These are phyloP conservation scores for Mnemiopsis leidyi DNA, from an alignment of 37 sponge, comb jelly and placozoan species.

Conservation along the genomic window DNA sequence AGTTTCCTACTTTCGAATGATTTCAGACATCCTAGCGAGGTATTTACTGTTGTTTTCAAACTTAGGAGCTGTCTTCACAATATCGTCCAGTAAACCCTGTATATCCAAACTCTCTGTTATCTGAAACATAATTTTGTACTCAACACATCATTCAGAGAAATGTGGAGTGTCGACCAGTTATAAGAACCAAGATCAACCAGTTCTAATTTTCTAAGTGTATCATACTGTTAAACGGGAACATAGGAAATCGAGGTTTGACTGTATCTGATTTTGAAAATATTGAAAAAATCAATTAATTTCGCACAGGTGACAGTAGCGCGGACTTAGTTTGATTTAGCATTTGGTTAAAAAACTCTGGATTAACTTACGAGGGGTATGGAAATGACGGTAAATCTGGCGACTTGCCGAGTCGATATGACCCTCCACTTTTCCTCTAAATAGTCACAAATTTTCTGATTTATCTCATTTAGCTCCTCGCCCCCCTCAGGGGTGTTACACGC, in stretches of 20 bases:
- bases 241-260: too few species aligned
- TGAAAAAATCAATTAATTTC: too few species aligned
- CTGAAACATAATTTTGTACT: slow-evolving; percentile 20
- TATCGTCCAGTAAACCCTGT: not conserved
- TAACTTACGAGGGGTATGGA: not conserved
- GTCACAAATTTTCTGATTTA: not conserved
- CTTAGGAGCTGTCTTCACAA: slow-evolving; percentile 9
- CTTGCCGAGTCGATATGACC: not conserved
- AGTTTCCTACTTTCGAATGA: slow-evolving; percentile 22
- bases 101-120: not conserved
- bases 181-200: too few species aligned
- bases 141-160: too few species aligned
- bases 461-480: slow-evolving; percentile 19
- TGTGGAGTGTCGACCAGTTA: too few species aligned
- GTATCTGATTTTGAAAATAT: too few species aligned
- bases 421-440: not conserved
- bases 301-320: too few species aligned
- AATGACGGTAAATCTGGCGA: not conserved
- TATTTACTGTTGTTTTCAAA: slow-evolving; percentile 63
- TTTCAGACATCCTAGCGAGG: slow-evolving; percentile 7
- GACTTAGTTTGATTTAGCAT: too few species aligned
- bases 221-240: too few species aligned
- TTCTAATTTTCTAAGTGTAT: too few species aligned
- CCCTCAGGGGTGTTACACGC: slow-evolving; percentile 30
- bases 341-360: too few species aligned